A percentile compares a stretch with the other conserved stretches of the same genome.
These are phyloP conservation scores for Campylomormyrus numenius DNA, from an alignment of 2,113 vertebrate species.

Conservation along the genomic window DNA sequence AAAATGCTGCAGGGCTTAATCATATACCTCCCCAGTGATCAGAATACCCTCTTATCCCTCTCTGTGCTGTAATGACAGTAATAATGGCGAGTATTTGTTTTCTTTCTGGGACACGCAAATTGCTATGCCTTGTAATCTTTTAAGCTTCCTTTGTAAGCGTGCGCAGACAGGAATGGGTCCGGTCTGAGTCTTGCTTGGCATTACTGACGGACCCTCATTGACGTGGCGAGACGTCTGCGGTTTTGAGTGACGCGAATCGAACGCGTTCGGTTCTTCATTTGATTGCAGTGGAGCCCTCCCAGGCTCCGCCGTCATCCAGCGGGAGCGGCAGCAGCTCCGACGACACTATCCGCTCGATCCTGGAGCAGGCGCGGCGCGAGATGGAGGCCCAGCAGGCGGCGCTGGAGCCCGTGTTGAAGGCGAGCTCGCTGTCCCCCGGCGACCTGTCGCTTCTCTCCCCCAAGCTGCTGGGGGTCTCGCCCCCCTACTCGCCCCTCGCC, in stretches of 20 bases:
- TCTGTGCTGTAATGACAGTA: background rate
- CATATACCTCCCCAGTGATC: background rate
- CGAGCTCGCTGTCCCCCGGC: constrained; percentile 60
- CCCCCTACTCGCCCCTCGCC: constrained; percentile 68
- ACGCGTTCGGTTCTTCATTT: constrained; percentile 15
- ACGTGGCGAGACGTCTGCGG: background rate
- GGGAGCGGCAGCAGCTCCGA: constrained; percentile 62
- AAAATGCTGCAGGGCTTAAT: background rate
- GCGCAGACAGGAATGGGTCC: background rate
- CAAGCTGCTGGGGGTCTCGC: constrained; percentile 59
- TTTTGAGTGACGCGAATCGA: background rate
- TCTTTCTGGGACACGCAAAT: background rate
- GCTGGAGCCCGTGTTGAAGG: constrained; percentile 77
- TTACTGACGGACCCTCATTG: background rate
- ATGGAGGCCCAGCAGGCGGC: constrained; percentile 84
- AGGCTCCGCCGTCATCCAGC: constrained; percentile 65
- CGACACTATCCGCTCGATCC: constrained; percentile 76
- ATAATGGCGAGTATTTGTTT: background rate
- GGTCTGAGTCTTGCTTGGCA: background rate
- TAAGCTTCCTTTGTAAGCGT: background rate
- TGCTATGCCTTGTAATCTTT: constrained; percentile 6
- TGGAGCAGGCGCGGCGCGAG: constrained; percentile 81
- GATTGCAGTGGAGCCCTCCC: constrained; percentile 68
- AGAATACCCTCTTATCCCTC: background rate
- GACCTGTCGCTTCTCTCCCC: constrained; percentile 68